Conservation (phyloP, 2,888 invertebrate species). For the Watsonalla cultraria region DNA sequence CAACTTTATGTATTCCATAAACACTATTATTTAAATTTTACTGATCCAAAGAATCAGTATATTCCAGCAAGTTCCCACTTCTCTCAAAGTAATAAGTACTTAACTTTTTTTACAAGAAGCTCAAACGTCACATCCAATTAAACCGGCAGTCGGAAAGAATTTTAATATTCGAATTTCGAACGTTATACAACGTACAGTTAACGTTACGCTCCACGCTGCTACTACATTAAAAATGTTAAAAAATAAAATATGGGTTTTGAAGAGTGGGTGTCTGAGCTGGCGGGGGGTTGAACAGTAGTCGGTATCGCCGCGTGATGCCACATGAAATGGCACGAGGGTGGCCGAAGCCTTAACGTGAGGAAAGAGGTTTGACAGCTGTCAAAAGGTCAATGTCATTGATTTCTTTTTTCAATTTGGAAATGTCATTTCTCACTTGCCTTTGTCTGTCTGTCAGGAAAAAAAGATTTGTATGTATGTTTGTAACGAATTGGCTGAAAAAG, state of each 20-base stretch:
- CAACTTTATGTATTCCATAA: no score
- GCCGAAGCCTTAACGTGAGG: constrained; percentile 20
- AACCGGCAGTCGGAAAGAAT: constrained; percentile 26
- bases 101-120: constrained; percentile 31
- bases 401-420: not conserved
- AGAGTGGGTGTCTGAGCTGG: constrained; percentile 47
- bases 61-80: no score
- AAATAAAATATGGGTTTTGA: constrained; percentile 45
- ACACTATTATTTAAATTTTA: no score
- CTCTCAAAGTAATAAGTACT: not conserved
- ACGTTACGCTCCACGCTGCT: constrained; percentile 39
- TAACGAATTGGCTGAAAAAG: no score
- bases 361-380: not conserved
- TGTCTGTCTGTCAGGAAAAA: no score
- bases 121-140: constrained; percentile 41
- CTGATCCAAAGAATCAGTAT: not conserved
- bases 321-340: constrained; percentile 37
- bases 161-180: constrained; percentile 32
- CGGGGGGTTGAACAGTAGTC: constrained; percentile 72
- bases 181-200: constrained; percentile 23
- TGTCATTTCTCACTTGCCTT: no score
- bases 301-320: constrained; percentile 54
- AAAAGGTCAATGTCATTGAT: not conserved
- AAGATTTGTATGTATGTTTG: no score
- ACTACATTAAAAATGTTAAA: constrained; percentile 25